Evolutionary conservation across 2,888 invertebrate genomes (phyloP).

Genomic region (Drosophila ustulata): DNA sequence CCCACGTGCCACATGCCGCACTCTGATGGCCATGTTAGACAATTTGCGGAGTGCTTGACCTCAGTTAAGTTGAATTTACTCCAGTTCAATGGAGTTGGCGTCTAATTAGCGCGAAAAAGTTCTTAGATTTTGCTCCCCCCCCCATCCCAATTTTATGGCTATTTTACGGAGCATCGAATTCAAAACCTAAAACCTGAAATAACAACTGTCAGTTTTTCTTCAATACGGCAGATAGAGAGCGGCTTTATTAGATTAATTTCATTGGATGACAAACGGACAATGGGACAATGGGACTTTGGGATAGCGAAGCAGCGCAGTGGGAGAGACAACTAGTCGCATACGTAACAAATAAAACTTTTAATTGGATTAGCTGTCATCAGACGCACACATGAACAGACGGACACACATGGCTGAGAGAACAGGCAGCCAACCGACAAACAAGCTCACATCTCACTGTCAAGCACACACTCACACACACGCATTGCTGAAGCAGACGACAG

Average conservation of each 20-base stretch:
- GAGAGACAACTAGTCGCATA: slow-evolving; percentile 55
- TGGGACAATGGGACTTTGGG: slow-evolving; percentile 11
- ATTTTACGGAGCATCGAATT: slow-evolving; percentile 9
- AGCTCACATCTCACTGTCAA: slow-evolving; percentile 75
- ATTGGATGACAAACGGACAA: slow-evolving; percentile 39
- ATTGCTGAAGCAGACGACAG: not conserved
- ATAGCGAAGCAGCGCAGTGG: slow-evolving; percentile 9
- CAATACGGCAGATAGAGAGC: slow-evolving; percentile 31
- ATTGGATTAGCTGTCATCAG: slow-evolving; percentile 82
- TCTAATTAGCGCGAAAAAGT: slow-evolving; percentile 42
- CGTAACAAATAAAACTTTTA: slow-evolving; percentile 82
- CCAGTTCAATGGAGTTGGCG: slow-evolving; percentile 39
- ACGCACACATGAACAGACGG: slow-evolving; percentile 41
- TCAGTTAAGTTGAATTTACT: slow-evolving; percentile 52
- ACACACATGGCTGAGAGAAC: slow-evolving; percentile 36
- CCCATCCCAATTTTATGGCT: not conserved
- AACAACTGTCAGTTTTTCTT: slow-evolving; percentile 42
- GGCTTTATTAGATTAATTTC: slow-evolving; percentile 76
- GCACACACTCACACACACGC: slow-evolving; percentile 35
- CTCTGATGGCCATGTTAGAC: slow-evolving; percentile 44
- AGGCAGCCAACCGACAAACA: slow-evolving; percentile 71
- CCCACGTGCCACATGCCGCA: slow-evolving; percentile 55
- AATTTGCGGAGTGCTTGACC: slow-evolving; percentile 50
- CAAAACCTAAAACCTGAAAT: slow-evolving; percentile 31
- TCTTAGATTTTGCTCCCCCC: slow-evolving; percentile 30